A percentile compares a stretch with the other conserved stretches of the same genome.
Conservation (phyloP, 2,888 invertebrate species). For the Dicyrtomina minuta region DNA sequence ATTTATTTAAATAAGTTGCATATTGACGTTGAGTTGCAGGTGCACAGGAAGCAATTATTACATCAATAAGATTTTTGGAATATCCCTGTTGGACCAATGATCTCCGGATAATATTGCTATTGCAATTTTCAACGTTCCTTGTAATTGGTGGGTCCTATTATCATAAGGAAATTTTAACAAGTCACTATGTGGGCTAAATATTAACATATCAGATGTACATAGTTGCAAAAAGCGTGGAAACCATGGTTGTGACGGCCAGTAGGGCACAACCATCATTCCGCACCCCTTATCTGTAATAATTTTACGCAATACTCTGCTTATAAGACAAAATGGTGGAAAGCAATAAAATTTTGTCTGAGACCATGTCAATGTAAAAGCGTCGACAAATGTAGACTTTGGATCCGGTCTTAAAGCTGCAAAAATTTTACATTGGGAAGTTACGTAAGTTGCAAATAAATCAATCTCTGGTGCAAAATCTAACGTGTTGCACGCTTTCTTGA, state of each 20-base stretch:
- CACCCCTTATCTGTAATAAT: neutral
- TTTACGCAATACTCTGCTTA: no score
- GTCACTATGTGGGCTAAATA: neutral
- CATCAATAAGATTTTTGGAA: neutral
- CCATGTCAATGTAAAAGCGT: conserved; percentile 6
- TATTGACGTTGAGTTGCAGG: no score
- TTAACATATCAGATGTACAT: no score
- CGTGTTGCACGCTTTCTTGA: neutral
- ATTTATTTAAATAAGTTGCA: neutral
- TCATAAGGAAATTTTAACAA: neutral
- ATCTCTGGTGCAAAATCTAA: neutral
- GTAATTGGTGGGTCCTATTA: neutral
- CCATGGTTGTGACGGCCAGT: no score
- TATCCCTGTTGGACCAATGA: neutral
- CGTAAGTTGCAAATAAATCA: no score
- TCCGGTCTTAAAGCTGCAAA: neutral
- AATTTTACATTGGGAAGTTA: no score
- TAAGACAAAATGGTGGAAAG: no score
- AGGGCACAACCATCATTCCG: neutral
- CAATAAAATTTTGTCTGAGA: neutral
- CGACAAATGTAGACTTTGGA: neutral
- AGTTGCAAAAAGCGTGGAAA: no score
- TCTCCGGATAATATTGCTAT: no score
- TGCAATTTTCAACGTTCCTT: neutral
- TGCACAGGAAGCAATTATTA: neutral